Evolutionary conservation across 2,113 vertebrate genomes (phyloP), one percentile per base, ranked within the genome.

Genomic region (Camelus bactrianus): DNA sequence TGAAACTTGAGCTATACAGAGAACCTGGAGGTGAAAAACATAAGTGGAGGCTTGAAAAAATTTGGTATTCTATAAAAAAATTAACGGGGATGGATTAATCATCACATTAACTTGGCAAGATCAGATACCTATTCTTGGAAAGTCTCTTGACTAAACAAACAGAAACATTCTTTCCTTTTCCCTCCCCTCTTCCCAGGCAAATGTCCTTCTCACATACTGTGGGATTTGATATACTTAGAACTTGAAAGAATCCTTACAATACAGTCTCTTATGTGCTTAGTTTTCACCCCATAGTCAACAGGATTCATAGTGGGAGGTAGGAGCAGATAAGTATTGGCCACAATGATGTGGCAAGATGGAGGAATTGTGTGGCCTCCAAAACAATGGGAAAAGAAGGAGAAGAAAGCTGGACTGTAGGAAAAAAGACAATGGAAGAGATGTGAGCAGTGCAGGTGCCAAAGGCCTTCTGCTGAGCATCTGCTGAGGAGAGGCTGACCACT

Each of bases 291-390:
- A 90, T 98, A 98, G 5, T 97, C 97, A 84, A 97, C 26, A 58
- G 97, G 98, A 35, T 98, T 98, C 95, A 97, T 96, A 38, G 97
- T 95, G 26, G 97, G 97, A 56, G 97, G 97, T 6, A 97, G 30
- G 24, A 97, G 94, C 38, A 97, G 38, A 32, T 98, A 98, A 77
- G 98, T 35, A 48, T 97, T 95, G 58, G 96, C 97, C 15, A 97
- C 14, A 5, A 96, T 76, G 30, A 98, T 95, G 48, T 96, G 97
- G n/a, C 96, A 85, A 58, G 94, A 93, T 6, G 93, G 80, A 85
- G 95, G 54, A 0, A 98, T 89, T 1, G 52, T 92, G 62, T 96
- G 92, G 0, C 84, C 35, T 16, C 96, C 97, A 91, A 97, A 98
- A 12, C 97, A 86, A 16, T 98, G 97, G 26, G 97, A 91, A 62